These are phyloP conservation scores for Okapia johnstoni DNA, from an alignment of 2,113 vertebrate species.

Conservation along the genomic window DNA sequence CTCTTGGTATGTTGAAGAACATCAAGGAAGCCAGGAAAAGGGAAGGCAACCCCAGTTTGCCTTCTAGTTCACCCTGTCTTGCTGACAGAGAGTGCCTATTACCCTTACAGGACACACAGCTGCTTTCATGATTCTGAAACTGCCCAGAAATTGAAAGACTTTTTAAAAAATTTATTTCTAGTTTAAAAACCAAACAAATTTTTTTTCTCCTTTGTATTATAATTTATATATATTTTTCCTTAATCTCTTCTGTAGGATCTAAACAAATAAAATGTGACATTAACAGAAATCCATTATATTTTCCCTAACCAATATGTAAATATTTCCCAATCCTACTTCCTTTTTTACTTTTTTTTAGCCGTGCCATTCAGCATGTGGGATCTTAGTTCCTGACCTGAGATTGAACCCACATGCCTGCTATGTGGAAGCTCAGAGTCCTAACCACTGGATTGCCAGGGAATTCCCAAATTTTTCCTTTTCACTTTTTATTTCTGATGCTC, in stretches of 20 bases:
- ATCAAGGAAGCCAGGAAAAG: neutral
- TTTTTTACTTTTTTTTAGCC: neutral
- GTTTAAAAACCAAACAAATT: neutral
- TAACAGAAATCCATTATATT: neutral
- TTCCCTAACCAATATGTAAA: neutral
- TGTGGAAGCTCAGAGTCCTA: neutral
- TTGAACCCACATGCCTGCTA: fast-evolving
- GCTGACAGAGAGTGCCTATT: neutral
- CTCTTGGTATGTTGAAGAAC: neutral
- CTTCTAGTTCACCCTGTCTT: neutral
- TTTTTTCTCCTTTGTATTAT: neutral
- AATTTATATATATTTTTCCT: neutral
- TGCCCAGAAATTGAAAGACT: neutral
- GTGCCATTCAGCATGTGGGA: neutral
- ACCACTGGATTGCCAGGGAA: neutral
- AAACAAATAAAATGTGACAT: neutral
- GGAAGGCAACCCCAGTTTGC: neutral
- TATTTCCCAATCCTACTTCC: neutral
- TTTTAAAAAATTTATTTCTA: neutral
- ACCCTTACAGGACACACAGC: neutral
- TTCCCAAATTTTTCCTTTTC: neutral
- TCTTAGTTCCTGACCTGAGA: neutral
- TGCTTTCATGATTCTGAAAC: neutral
- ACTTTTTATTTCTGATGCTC: neutral
- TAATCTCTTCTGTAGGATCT: neutral